These are phyloP conservation scores for Oreochromis spilurus DNA, from an alignment of 2,113 vertebrate genomes.

Conservation along the genomic window DNA sequence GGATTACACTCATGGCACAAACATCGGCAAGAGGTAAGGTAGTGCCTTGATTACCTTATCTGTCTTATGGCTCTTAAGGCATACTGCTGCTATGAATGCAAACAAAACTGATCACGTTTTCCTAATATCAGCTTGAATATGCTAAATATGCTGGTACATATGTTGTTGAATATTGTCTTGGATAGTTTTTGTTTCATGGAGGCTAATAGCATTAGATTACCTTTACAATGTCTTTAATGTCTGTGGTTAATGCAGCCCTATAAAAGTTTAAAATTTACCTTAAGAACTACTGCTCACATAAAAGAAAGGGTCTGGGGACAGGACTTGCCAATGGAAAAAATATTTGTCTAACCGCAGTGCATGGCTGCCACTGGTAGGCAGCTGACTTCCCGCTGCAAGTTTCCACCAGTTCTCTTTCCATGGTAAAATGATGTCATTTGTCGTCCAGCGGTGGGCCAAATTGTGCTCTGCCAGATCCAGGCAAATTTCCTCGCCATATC, in stretches of 20 bases:
- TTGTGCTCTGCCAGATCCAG: slow-evolving; percentile 16
- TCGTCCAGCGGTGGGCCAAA: slow-evolving; percentile 4
- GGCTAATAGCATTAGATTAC: neutral
- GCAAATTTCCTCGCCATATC: neutral
- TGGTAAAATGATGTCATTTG: slow-evolving; percentile 61
- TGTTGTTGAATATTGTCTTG: neutral
- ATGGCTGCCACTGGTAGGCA: slow-evolving; percentile 60
- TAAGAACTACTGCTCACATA: slow-evolving; percentile 63
- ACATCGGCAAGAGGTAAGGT: neutral
- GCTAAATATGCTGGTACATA: neutral
- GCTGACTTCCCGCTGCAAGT: slow-evolving; percentile 47
- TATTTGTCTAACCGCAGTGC: slow-evolving; percentile 67
- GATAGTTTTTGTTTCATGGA: neutral
- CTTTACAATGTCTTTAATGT: neutral
- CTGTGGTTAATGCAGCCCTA: slow-evolving; percentile 15
- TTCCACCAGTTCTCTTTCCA: slow-evolving; percentile 62
- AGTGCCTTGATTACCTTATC: slow-evolving; percentile 11
- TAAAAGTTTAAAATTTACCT: slow-evolving; percentile 37
- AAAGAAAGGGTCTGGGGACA: slow-evolving; percentile 61
- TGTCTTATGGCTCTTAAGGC: neutral
- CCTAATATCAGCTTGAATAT: neutral
- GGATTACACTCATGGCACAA: slow-evolving; percentile 34
- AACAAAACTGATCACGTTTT: neutral
- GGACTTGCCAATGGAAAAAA: slow-evolving; percentile 72
- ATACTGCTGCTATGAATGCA: neutral